A percentile compares a stretch with the other conserved stretches of the same genome.
Conservation (phyloP, 1,140 invertebrate species). For the Thaumetopoea pityocampa region DNA sequence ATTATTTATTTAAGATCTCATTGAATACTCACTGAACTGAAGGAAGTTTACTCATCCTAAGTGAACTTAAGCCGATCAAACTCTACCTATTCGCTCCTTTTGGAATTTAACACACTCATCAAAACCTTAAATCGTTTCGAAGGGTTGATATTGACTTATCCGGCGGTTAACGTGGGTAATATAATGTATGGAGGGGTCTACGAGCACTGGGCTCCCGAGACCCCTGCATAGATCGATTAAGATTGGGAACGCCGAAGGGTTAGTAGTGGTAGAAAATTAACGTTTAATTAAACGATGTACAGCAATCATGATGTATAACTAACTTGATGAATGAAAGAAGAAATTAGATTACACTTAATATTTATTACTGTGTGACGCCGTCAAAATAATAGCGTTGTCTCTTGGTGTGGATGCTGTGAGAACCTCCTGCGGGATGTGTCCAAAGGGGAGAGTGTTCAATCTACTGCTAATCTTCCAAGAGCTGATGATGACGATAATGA, state of each 20-base stretch:
- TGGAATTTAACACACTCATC: constrained; percentile 24
- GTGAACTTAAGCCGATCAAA: constrained; percentile 23
- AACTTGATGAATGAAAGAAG: no score
- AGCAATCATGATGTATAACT: constrained; percentile 3
- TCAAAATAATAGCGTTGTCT: no score
- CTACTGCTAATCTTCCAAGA: no score
- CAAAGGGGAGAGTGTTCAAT: no score
- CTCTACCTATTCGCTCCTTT: constrained; percentile 12
- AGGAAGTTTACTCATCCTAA: constrained; percentile 20
- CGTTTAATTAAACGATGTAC: constrained; percentile 7
- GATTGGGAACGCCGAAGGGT: constrained; percentile 22
- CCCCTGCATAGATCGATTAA: constrained; percentile 18
- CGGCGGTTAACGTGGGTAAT: constrained; percentile 27
- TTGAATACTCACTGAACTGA: no score
- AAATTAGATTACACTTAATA: no score
- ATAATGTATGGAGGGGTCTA: constrained; percentile 31
- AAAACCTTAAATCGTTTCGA: constrained; percentile 33
- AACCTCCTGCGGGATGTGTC: no score
- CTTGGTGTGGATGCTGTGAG: no score
- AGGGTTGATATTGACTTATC: constrained; percentile 32
- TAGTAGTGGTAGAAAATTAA: constrained; percentile 21
- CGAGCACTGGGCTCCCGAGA: constrained; percentile 16
- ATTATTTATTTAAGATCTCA: no score
- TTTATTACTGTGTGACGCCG: no score
- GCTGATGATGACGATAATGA: no score